These are phyloP conservation scores for Neodon shergylaensis DNA, from an alignment of 2,113 vertebrate species.

Conservation along the genomic window DNA sequence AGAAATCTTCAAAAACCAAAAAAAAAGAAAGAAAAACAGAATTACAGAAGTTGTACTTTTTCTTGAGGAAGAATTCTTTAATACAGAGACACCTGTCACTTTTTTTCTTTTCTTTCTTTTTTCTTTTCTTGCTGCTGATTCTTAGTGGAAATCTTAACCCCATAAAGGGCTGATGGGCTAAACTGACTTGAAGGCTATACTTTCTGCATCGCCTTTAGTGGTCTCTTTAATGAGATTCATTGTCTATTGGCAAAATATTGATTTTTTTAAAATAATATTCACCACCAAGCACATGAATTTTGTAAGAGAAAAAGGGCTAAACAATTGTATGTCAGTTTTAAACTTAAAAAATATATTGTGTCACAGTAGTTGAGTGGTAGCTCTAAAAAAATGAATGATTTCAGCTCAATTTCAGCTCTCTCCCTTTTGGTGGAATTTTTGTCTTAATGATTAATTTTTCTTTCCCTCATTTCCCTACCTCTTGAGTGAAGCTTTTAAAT, in stretches of 20 bases:
- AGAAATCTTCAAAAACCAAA: constrained; percentile 14
- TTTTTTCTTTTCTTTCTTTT: too few species aligned
- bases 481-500: neutral
- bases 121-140: neutral
- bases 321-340: neutral
- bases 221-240: neutral
- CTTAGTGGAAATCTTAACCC: neutral
- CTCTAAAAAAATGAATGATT: constrained; percentile 7
- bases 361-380: neutral
- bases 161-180: neutral
- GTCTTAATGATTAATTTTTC: neutral
- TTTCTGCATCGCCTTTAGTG: neutral
- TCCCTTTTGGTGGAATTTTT: neutral
- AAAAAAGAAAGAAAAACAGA: constrained; percentile 2
- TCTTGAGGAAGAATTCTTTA: constrained; percentile 21
- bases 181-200: neutral
- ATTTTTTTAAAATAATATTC: neutral
- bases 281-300: neutral
- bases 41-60: neutral
- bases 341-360: constrained; percentile 26
- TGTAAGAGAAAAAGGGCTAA: neutral
- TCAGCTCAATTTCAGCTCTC: neutral
- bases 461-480: neutral
- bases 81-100: neutral
- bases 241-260: neutral